These are phyloP conservation scores for Acrossocheilus fasciatus DNA, from an alignment of 2,797 vertebrate genomes.

Conservation along the genomic window DNA sequence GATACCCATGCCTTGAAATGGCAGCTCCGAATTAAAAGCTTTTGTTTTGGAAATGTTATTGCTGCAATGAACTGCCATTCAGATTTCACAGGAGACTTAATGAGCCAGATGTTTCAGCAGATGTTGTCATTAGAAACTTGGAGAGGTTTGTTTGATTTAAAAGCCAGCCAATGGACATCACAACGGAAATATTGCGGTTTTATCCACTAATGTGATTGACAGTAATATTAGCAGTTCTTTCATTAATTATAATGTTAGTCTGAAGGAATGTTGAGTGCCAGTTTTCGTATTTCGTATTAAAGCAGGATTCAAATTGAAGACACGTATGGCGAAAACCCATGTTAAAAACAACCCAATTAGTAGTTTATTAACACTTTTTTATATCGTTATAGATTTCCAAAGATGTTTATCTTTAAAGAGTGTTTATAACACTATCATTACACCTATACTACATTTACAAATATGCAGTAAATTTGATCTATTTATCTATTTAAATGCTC, in stretches of 20 bases:
- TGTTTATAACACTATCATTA: not conserved
- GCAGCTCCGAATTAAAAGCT: constrained; percentile 4
- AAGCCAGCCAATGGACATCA: not conserved
- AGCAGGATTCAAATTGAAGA: not conserved
- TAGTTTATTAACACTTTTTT: not conserved
- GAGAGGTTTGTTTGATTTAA: constrained; percentile 11
- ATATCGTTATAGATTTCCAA: not conserved
- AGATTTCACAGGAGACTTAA: constrained; percentile 27
- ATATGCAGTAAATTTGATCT: not conserved
- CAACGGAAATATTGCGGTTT: constrained; percentile 2
- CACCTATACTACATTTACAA: not conserved
- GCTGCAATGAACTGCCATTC: not conserved
- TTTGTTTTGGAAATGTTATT: constrained; percentile 14
- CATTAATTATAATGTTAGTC: constrained; percentile 7
- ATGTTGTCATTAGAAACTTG: constrained; percentile 19
- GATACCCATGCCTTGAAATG: constrained; percentile 7
- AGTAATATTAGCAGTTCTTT: constrained; percentile 1
- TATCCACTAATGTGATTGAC: constrained; percentile 5
- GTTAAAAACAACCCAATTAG: not conserved
- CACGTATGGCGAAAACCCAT: not conserved
- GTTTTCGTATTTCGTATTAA: not conserved
- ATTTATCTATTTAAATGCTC: not conserved
- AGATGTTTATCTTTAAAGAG: not conserved
- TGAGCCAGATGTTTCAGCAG: constrained; percentile 37
- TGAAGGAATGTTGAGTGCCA: not conserved